Evolutionary conservation across 30 jellyfish, hydroid and myxozoan species (phyloP), one percentile per base, ranked within the genome.

Genomic region (Haliclystus octoradiatus): DNA sequence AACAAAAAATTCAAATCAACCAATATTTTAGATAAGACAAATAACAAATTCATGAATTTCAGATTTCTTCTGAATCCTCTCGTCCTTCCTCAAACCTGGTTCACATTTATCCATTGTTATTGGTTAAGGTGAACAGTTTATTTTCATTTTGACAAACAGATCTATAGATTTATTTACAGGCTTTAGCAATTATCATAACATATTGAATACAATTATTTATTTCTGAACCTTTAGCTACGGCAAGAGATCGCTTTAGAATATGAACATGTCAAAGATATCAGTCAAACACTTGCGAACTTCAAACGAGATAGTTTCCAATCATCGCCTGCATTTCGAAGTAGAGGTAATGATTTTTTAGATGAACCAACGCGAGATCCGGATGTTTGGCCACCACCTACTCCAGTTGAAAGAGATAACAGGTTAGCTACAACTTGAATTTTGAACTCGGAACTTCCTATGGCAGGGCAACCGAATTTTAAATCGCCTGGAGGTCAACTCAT

Each of bases 341-440:
- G 96, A 68, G 94, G 79, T 61, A 77, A 82, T n/a, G 94, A 84
- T 50, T 76, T 76, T 28, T 84, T 63, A 62, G 93, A 65, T 62
- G 94, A 86, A 30, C 96, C 96, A 22, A 73, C 96, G 19, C 61
- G 96, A 64, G 96, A 86, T 53, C 96, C 96, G 2, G 96, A 86
- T 86, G 94, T 86, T 14, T 86, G 96, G 96, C 87, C 94, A 3
- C 96, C 96, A 60, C 96, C 96, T n/a, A 77, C 96, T 24, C 96
- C 96, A 35, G 92, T 86, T 27, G 96, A 86, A 40, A 68, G 96
- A 65, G 80, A 76, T 9, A 24, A 14, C 0, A 24, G 34, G 49
- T 63, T 9, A 2, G 5, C 30, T 24, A 25, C 15, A 63, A 0
- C 64, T 2, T 4, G 30, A 0, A 9, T 9, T 23, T 24, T 0